Percentiles rank a stretch among this genome's conserved stretches.
phyloP scores from a whole-genome alignment of 64 coral and sea anemone species.

The Montipora sp. region DNA sequence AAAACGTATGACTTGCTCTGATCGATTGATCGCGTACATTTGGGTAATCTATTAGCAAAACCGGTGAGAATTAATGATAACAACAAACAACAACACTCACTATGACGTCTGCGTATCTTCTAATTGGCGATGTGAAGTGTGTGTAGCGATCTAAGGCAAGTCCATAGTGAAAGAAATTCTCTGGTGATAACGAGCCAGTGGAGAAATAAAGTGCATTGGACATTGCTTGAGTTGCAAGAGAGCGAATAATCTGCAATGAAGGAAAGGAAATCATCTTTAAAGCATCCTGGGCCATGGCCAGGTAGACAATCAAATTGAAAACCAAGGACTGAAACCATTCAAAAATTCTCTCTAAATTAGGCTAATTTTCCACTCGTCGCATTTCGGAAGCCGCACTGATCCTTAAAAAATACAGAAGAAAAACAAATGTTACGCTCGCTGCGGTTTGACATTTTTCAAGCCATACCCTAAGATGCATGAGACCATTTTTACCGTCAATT shows the following conservation, averaged over 20 bases:
- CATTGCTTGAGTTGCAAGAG: slow-evolving; percentile 94
- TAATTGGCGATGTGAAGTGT: slow-evolving; percentile 93
- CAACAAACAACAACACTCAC: slow-evolving; percentile 56
- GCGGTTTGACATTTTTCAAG: no score
- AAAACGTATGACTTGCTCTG: no score
- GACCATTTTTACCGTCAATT: no score
- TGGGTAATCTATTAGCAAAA: background rate
- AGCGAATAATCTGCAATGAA: slow-evolving; percentile 69
- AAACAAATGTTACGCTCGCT: no score
- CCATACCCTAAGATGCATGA: no score
- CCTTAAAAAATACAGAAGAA: no score
- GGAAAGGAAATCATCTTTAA: background rate
- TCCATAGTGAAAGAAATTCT: slow-evolving; percentile 91
- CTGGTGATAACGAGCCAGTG: slow-evolving; percentile 82
- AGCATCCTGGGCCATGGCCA: background rate
- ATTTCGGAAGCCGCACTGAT: no score
- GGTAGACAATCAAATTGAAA: background rate
- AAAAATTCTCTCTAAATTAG: no score
- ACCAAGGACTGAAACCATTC: background rate
- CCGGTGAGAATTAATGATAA: background rate
- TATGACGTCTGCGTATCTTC: slow-evolving; percentile 96
- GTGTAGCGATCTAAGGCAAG: slow-evolving; percentile 91
- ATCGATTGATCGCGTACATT: background rate
- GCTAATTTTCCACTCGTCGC: no score
- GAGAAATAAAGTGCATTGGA: slow-evolving; percentile 93